These are phyloP conservation scores for Colinus virginianus DNA, from an alignment of 2,113 vertebrate species.

Conservation along the genomic window DNA sequence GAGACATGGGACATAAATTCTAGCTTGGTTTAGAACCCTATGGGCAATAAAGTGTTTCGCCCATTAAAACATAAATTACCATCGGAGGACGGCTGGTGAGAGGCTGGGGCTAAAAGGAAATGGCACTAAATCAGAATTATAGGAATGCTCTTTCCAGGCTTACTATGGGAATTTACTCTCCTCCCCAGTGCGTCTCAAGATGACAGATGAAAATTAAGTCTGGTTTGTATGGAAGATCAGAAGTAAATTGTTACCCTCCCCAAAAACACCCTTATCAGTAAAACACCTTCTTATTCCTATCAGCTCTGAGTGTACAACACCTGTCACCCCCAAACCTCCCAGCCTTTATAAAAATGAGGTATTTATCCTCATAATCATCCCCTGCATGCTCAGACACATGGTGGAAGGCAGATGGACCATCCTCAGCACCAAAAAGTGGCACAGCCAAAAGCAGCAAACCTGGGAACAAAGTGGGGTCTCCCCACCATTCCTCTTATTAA, in stretches of 20 bases:
- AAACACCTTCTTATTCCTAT: neutral
- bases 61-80: slow-evolving; percentile 64
- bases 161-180: neutral
- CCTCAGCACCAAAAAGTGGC: neutral
- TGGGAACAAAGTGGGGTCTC: neutral
- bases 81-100: neutral
- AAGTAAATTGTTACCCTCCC: neutral
- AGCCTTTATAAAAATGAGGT: neutral
- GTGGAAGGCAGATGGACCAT: neutral
- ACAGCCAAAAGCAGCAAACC: neutral
- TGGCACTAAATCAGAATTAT: slow-evolving; percentile 39
- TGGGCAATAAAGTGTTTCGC: slow-evolving; percentile 37
- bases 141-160: neutral
- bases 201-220: slow-evolving; percentile 5
- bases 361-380: neutral
- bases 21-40: slow-evolving; percentile 31
- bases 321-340: neutral
- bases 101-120: slow-evolving; percentile 36
- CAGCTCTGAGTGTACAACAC: neutral
- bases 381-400: neutral
- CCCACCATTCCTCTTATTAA: neutral
- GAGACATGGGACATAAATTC: neutral
- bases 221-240: neutral
- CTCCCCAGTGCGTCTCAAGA: neutral
- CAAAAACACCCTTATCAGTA: neutral